phyloP scores from a whole-genome alignment of 2,113 vertebrate species.

The Eolophus roseicapilla region DNA sequence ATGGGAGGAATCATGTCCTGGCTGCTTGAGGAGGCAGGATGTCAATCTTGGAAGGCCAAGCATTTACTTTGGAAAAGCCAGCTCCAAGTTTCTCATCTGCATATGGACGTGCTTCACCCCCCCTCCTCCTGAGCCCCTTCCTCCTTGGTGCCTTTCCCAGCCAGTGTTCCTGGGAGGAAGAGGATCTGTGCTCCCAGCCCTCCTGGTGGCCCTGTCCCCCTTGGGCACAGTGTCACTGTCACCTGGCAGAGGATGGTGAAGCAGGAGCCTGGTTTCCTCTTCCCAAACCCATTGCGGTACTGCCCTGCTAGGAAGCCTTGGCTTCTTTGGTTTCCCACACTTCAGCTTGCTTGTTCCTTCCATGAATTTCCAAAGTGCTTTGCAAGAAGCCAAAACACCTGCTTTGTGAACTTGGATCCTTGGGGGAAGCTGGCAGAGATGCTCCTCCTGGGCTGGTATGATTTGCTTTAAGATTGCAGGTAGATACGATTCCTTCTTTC shows the following conservation, averaged over 20 bases:
- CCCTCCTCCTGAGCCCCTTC: neutral
- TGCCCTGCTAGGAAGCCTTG: neutral
- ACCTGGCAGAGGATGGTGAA: neutral
- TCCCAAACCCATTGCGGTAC: neutral
- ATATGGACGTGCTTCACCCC: neutral
- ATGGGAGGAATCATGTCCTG: neutral
- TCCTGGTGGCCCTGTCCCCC: neutral
- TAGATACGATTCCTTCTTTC: neutral
- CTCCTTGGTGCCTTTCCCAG: neutral
- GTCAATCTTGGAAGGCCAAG: neutral
- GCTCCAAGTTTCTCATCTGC: neutral
- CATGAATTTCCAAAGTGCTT: neutral
- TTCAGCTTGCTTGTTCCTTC: neutral
- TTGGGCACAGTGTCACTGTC: neutral
- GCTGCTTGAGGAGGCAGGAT: neutral
- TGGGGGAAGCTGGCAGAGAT: neutral
- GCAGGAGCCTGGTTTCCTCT: neutral
- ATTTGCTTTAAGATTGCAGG: neutral
- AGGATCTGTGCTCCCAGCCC: neutral
- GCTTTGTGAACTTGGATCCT: neutral
- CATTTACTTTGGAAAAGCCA: neutral
- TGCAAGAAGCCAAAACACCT: constrained; percentile 5
- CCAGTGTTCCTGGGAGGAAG: neutral
- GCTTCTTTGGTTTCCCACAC: neutral
- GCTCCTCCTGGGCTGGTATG: neutral